Evolutionary conservation across 2,888 invertebrate genomes (phyloP).

Genomic region (Orthosia gothica): DNA sequence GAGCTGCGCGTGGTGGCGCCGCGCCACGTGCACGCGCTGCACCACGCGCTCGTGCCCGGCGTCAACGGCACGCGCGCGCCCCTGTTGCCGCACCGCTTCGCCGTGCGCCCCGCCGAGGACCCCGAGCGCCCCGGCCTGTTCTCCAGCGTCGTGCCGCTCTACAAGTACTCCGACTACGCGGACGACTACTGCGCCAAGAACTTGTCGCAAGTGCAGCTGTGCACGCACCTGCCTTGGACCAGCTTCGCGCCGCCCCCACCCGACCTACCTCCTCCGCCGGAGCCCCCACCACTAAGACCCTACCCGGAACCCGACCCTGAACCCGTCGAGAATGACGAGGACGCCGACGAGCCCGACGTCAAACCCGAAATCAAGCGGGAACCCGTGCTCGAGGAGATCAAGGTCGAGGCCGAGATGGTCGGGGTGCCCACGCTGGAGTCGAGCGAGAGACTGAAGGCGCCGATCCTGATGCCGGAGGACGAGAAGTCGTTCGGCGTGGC

Average conservation of each 20-base stretch:
- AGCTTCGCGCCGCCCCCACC: conserved; percentile 86
- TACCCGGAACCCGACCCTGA: conserved; percentile 81
- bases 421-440: conserved; percentile 73
- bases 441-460: conserved; percentile 84
- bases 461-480: conserved; percentile 77
- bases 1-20: conserved; percentile 84
- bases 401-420: conserved; percentile 61
- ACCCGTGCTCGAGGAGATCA: conserved; percentile 54
- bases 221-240: conserved; percentile 81
- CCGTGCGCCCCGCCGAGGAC: conserved; percentile 81
- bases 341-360: conserved; percentile 47
- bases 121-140: conserved; percentile 82
- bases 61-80: conserved; percentile 92
- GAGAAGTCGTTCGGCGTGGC: conserved; percentile 69
- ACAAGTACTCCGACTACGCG: conserved; percentile 89
- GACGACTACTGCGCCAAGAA: conserved; percentile 88
- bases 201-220: conserved; percentile 81
- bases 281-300: conserved; percentile 81
- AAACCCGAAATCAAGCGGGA: conserved; percentile 52
- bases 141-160: conserved; percentile 85
- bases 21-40: conserved; percentile 90
- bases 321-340: conserved; percentile 68
- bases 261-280: conserved; percentile 80
- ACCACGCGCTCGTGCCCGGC: conserved; percentile 90
- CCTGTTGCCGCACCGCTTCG: conserved; percentile 81